These are phyloP conservation scores for Ypsolopha scabrella DNA, from an alignment of 2,888 invertebrate genomes.

Conservation along the genomic window DNA sequence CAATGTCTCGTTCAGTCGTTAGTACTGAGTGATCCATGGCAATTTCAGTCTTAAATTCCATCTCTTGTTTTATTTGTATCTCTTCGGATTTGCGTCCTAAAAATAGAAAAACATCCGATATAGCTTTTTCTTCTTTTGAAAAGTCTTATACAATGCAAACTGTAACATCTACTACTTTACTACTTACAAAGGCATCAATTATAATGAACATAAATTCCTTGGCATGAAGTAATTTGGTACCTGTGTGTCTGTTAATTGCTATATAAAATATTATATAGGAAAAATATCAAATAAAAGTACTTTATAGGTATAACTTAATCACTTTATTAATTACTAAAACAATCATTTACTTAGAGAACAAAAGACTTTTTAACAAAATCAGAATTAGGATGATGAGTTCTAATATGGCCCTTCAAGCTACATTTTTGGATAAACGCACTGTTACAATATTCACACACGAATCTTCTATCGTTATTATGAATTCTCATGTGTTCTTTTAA, in stretches of 20 bases:
- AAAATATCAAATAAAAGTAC: too few relatives aligned
- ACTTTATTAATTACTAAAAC: too few relatives aligned
- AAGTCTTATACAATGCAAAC: too few relatives aligned
- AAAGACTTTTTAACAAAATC: conserved; percentile 20
- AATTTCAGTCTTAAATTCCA: conserved; percentile 20
- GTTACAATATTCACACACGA: conserved; percentile 50
- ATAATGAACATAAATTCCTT: too few relatives aligned
- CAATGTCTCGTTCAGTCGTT: conserved; percentile 15
- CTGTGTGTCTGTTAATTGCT: too few relatives aligned
- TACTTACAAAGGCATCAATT: too few relatives aligned
- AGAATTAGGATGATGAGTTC: conserved; percentile 41
- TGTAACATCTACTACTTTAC: too few relatives aligned
- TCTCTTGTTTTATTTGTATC: conserved; percentile 34
- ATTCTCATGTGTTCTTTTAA: conserved; percentile 48
- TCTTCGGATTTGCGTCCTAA: conserved; percentile 54
- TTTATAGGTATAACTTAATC: too few relatives aligned
- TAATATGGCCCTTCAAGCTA: conserved; percentile 48
- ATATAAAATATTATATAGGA: too few relatives aligned
- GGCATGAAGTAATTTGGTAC: too few relatives aligned
- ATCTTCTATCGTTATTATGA: conserved; percentile 52
- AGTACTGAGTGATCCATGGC: too few relatives aligned
- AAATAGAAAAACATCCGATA: conserved; percentile 62
- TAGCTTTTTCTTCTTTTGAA: conserved; percentile 23
- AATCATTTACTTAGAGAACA: too few relatives aligned
- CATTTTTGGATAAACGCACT: conserved; percentile 53